Base-by-base conservation (phyloP, 2,113 vertebrate genomes). In the Panurus biarmicus region DNA sequence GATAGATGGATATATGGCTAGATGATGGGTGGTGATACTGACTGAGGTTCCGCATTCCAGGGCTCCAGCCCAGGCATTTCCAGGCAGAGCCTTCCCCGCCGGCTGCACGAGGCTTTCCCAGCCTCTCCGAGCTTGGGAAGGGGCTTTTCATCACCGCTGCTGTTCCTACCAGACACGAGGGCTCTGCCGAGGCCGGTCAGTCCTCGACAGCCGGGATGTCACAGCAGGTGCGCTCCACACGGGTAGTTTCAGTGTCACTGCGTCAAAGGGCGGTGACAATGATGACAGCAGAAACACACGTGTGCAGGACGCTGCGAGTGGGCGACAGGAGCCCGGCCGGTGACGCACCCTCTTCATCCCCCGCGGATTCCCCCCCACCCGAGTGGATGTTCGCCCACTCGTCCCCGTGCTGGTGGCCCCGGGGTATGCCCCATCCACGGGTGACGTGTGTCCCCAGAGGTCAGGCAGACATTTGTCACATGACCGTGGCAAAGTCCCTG, bases 191-290 rank as follows among this genome's bases (percentile, higher is more conserved):
- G 65, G 15, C 33, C 54, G 19, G 1, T 18, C 45, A 31, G 28
- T 3, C 7, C 40, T 54, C 60, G 36, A 2, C 24, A 17, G 56
- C 45, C 80, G 12, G 31, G 51, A 19, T 66, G 60, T 29, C 54
- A 4, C 72, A 5, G 40, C 75, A 12, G 11, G 50, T 5, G 60
- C 21, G 54, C 8, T 28, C 40, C 35, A 11, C 64, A 1, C 44
- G 0, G 1, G 3, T 1, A 25, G 3, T 24, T 69, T 66, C 48
- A 3, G 4, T 25, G 50, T 23, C 54, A 0, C 57, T 7, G 17
- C 17, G 3, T 5, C 82, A 12, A 23, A 57, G 36, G 2, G 28
- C 4, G 2, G 38, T 36, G 80, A 58, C 22, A 8, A 20, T 1
- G 45, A 22, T 3, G 80, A 19, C 80, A 56, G 8, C 14, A 31